phyloP scores from a whole-genome alignment of 2,113 vertebrate species.

The Xenopus borealis region DNA sequence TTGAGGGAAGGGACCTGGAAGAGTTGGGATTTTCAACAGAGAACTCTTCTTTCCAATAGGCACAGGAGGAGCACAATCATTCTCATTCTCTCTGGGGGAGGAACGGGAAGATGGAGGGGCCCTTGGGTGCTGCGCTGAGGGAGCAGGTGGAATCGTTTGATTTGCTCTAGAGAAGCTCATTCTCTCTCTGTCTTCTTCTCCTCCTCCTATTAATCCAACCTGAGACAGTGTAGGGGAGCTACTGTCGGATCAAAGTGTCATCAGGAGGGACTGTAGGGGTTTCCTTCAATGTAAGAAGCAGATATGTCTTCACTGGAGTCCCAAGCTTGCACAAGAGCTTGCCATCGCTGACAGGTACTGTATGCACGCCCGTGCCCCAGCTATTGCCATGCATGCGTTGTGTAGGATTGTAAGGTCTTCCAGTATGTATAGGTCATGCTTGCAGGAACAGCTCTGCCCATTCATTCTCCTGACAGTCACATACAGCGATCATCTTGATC shows the following conservation, averaged over 20 bases:
- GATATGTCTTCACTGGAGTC: background rate
- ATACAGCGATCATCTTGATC: no score
- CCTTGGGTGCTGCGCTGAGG: background rate
- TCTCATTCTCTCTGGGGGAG: background rate
- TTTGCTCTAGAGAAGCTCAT: constrained; percentile 17
- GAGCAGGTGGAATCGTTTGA: constrained; percentile 9
- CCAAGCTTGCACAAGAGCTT: background rate
- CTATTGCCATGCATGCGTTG: background rate
- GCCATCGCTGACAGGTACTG: background rate
- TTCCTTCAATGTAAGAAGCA: background rate
- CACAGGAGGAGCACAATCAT: background rate
- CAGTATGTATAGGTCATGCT: no score
- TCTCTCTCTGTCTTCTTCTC: background rate
- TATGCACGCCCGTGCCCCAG: background rate
- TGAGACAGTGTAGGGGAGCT: background rate
- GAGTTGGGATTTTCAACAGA: constrained; percentile 19
- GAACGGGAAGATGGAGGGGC: background rate
- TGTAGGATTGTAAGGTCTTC: no score
- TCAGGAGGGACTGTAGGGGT: background rate
- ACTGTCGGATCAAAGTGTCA: background rate
- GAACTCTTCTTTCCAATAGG: background rate
- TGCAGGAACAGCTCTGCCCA: no score
- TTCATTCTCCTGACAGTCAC: no score
- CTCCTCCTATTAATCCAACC: background rate
- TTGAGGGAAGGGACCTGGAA: constrained; percentile 12